Evolutionary conservation across 1,140 invertebrate genomes (phyloP), one percentile per base, ranked within the genome.

Genomic region (Cheumatopsyche charites): DNA sequence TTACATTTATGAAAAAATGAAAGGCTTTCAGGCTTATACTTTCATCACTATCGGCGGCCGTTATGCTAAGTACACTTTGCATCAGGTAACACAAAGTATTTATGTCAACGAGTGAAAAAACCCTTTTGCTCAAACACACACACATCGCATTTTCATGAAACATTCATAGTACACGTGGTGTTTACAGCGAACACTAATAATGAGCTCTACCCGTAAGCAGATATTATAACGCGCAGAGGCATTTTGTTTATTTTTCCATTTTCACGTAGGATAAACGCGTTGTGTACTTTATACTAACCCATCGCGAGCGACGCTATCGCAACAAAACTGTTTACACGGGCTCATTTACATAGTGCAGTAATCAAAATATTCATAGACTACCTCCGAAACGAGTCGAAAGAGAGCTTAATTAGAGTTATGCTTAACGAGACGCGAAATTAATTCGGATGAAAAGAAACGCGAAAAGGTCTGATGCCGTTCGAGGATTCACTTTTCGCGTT

Each of bases 171-270:
- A 4, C 13, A 2, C 13, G 29, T 36, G 29, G 29, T 36, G 29
- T 36, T 36, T 36, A 36, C 9, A 9, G 29, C 9, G 29, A 9
- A 36, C 29, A n/a, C 29, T 36, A 36, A 36, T 36, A 36, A 36
- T 36, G 29, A 4, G 3, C 29, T 4, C 29, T 36, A 36, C 3
- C 29, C 9, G 29, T 36, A 4, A 36, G 29, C n/a, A n/a, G n/a
- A n/a, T n/a, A n/a, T n/a, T n/a, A n/a, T n/a, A n/a, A n/a, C n/a
- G n/a, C n/a, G n/a, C n/a, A n/a, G n/a, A n/a, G n/a, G n/a, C n/a
- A n/a, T n/a, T n/a, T n/a, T n/a, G 55, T 58, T 58, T 58, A 58
- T 58, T 58, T 58, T 23, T 23, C 55, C 23, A 58, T 58, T 58
- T 58, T 13, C 21, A 25, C 19, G 29, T 36, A 9, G 29, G 29